Evolutionary conservation across 2,888 invertebrate species (phyloP).

Genomic region (Hypercompe scribonia): DNA sequence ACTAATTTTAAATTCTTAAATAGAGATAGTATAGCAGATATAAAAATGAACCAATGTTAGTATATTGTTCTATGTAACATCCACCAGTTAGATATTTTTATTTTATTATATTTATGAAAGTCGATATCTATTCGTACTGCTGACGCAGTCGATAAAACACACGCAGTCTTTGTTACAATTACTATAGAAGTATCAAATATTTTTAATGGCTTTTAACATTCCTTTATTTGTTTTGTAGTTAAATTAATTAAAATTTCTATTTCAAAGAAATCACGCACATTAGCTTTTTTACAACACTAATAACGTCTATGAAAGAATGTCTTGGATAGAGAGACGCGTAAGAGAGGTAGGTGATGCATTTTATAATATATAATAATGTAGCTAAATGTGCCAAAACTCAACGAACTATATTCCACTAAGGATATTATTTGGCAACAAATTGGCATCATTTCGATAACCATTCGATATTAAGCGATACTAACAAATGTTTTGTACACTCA

Average conservation of each 20-base stretch:
- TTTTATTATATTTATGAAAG: background rate
- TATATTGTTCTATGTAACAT: no score
- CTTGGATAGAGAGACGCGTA: no score
- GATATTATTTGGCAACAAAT: constrained; percentile 19
- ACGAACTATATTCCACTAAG: constrained; percentile 30
- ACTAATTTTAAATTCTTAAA: no score
- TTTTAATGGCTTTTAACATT: background rate
- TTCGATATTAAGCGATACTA: constrained; percentile 37
- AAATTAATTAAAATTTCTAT: constrained; percentile 18
- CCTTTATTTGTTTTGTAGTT: background rate
- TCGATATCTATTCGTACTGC: background rate
- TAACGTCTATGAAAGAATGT: no score
- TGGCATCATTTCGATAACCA: constrained; percentile 34
- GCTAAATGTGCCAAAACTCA: background rate
- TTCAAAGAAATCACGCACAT: constrained; percentile 26
- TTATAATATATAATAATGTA: no score
- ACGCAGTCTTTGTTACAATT: background rate
- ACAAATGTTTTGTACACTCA: constrained; percentile 25
- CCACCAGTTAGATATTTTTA: background rate
- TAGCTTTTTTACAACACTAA: constrained; percentile 5
- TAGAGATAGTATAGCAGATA: no score
- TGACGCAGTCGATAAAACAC: background rate
- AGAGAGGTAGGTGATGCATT: no score
- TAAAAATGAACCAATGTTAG: no score
- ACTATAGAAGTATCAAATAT: background rate